phyloP scores from a whole-genome alignment of 1,140 invertebrate species.

The Amyelois transitella region DNA sequence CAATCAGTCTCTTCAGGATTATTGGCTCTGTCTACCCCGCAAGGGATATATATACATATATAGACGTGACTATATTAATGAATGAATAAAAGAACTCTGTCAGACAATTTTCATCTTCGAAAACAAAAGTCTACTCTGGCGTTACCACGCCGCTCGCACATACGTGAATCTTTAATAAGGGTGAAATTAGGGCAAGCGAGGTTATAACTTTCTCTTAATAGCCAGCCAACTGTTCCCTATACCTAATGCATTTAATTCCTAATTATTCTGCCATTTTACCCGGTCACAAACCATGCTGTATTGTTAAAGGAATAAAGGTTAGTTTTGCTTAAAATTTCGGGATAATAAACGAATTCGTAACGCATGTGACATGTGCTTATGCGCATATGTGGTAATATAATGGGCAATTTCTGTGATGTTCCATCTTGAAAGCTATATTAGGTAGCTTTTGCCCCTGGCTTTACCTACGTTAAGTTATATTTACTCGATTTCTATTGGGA shows the following conservation, averaged over 20 bases:
- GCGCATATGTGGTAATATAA: constrained; percentile 29
- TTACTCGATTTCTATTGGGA: no score
- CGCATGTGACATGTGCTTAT: constrained; percentile 25
- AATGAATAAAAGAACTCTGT: no score
- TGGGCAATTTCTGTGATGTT: constrained; percentile 16
- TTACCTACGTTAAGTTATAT: no score
- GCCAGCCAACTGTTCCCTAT: constrained; percentile 20
- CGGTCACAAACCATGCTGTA: constrained; percentile 12
- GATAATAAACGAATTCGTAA: constrained; percentile 39
- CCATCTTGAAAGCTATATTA: background rate
- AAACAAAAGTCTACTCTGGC: background rate
- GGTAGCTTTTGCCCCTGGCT: no score
- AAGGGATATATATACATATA: no score
- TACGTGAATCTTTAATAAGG: constrained; percentile 2
- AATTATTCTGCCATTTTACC: constrained; percentile 18
- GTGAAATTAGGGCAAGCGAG: background rate
- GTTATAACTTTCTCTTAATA: constrained; percentile 17
- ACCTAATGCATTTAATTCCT: constrained; percentile 42
- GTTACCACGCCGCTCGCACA: background rate
- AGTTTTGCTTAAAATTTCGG: constrained; percentile 14
- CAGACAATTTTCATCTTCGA: background rate
- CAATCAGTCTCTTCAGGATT: no score
- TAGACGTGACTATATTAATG: no score
- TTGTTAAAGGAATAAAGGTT: constrained; percentile 8
- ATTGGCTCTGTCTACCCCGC: no score